Base-by-base conservation (phyloP, 2,797 vertebrate species). In the Acomys russatus region DNA sequence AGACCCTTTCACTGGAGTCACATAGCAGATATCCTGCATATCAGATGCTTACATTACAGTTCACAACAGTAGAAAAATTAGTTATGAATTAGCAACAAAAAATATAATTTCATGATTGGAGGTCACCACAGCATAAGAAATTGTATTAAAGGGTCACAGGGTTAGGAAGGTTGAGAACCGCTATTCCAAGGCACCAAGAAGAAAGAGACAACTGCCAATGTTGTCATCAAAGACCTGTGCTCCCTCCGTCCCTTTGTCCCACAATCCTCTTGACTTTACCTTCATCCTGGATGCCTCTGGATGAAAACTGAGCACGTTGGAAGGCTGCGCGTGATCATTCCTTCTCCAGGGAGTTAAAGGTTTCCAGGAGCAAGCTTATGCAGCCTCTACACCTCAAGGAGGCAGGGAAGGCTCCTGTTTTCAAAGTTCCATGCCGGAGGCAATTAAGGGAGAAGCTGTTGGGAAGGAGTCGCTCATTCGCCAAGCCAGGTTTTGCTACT, bases 391-490 rank as follows among this genome's bases (percentile, higher is more conserved):
- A 14, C 9, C 4, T 6, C 9, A 28, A 56, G 35, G 35, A 73
- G n/a, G 23, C 30, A 59, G 1, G 3, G 1, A 10, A 56, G 35
- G 74, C 6, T 44, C n/a, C 6, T 9, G 15, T 79, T 20, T n/a
- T 38, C 59, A 56, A 28, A 63, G 54, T 14, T 66, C 59, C 12
- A 0, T 1, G 1, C 63, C 2, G 9, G 54, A 51, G 7, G 22
- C n/a, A 14, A 9, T 7, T 4, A 0, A 10, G 0, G 84, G 9
- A 59, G 70, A 54, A 11, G 1, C 30, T 7, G 1, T 1, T 8
- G 64, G 8, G 20, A 51, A 64, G 0, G 2, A 7, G 0, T 23
- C 15, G 0, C 1, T 3, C 20, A 51, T 17, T 12, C 4, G 9
- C 89, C 59, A 12, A 73, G 0, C 12, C 63, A 64, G 38, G 33